Base-by-base conservation (phyloP, 2,888 invertebrate genomes). In the Prionchulus punctatus region DNA sequence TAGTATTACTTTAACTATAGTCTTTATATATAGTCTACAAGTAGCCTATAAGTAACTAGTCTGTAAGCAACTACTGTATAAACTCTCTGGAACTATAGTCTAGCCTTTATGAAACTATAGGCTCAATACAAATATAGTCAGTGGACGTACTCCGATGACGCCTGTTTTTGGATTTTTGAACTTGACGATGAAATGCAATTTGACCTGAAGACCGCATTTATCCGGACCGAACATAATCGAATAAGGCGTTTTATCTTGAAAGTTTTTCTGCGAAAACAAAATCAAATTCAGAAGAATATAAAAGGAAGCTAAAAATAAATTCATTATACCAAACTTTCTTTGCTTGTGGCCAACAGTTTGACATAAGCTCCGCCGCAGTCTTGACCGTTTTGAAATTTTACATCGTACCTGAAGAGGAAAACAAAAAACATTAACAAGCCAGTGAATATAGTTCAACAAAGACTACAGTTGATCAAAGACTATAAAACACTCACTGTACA, bases 181-280 rank as follows among this genome's bases (percentile, higher is more conserved):
- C 54, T 87, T 81, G 77, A 99, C 90, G 73, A 99, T 99, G 66
- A 84, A 82, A 66, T 83, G 83, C 12, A 83, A 69, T 78, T 80
- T 66, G 43, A 73, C 70, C 48, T 62, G 89, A 69, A 85, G 86
- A 61, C 96, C 96, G 75, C 98, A 98, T 75, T 94, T 98, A 78
- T 98, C 98, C 7, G 96, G 96, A 0, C 98, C 98, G 76, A 98
- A 99, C 98, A 99, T 98, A 67, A 99, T 89, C 1, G 91, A 87
- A 76, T 96, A 99, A 0, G 91, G 85, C 0, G 94, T 91, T 75
- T 90, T 91, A 76, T 98, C 96, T 72, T 86, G 80, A 76, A 96
- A 91, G 68, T 81, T 78, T 62, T 80, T 82, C 71, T 77, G 69
- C 55, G 7, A 23, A 23, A 45, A 23, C 18, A n/a, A 23, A n/a